A percentile compares a stretch with the other conserved stretches of the same genome.
These are phyloP conservation scores for Myotis pilosus DNA, from an alignment of 2,797 vertebrate species.

Conservation along the genomic window DNA sequence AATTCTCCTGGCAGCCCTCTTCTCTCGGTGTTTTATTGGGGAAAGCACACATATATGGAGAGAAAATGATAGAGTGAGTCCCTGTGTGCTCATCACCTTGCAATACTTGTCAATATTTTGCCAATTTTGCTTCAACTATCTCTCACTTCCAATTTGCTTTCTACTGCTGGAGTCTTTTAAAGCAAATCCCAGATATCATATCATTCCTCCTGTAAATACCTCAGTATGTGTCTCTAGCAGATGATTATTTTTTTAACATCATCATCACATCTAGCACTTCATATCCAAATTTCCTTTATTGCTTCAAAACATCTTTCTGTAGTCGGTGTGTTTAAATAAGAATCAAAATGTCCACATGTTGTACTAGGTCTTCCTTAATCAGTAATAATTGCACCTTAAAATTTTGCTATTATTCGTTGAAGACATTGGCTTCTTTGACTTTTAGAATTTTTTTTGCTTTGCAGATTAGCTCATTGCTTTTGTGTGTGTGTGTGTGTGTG, in stretches of 20 bases:
- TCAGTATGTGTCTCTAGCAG: not conserved
- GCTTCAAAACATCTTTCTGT: not conserved
- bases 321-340: not conserved
- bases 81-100: not conserved
- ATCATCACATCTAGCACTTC: not conserved
- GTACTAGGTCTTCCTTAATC: not conserved
- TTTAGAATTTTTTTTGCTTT: not conserved
- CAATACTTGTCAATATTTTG: not conserved
- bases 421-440: not conserved
- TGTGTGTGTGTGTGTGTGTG: not conserved
- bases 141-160: not conserved
- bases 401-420: not conserved
- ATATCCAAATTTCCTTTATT: conserved; percentile 20
- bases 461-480: not conserved
- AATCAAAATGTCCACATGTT: not conserved
- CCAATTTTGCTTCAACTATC: not conserved
- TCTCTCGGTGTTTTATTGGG: not conserved
- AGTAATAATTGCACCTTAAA: not conserved
- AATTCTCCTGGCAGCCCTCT: not conserved
- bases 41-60: not conserved
- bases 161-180: not conserved
- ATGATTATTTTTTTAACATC: not conserved
- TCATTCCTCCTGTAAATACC: not conserved
- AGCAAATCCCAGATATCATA: not conserved
- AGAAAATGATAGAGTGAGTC: not conserved